Evolutionary conservation across 2,888 invertebrate genomes (phyloP).

Genomic region (Trichacis sp.): DNA sequence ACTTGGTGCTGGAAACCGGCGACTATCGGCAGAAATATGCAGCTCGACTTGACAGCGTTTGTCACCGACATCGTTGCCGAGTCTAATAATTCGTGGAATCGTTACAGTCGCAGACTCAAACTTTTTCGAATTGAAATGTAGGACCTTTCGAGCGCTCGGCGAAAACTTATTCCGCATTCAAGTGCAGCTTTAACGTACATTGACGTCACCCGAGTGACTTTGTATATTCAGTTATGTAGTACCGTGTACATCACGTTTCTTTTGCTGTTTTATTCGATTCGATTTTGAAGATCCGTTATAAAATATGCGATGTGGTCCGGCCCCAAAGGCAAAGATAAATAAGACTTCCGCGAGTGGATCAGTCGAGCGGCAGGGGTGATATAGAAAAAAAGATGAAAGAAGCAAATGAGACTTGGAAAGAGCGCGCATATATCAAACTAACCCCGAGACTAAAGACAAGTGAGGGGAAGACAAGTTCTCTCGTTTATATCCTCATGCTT

Average conservation of each 20-base stretch:
- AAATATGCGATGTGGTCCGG: slow-evolving; percentile 5
- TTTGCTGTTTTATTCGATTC: slow-evolving; percentile 1
- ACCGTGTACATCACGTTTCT: background rate
- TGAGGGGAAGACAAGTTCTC: slow-evolving; percentile 13
- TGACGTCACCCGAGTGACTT: background rate
- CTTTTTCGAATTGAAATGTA: too few relatives aligned
- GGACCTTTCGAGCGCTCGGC: too few relatives aligned
- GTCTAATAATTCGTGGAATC: too few relatives aligned
- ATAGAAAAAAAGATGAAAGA: slow-evolving; percentile 29
- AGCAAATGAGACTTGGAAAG: slow-evolving; percentile 27
- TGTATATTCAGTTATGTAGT: slow-evolving; percentile 5
- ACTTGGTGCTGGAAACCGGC: too few relatives aligned
- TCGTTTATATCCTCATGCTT: slow-evolving; percentile 17
- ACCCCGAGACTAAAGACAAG: slow-evolving; percentile 30
- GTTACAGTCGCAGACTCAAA: too few relatives aligned
- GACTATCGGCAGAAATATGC: too few relatives aligned
- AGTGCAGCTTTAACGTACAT: background rate
- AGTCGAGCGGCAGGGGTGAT: slow-evolving; percentile 10
- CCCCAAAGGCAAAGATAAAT: slow-evolving; percentile 43
- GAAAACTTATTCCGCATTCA: background rate
- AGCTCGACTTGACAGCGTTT: too few relatives aligned
- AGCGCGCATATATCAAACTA: slow-evolving; percentile 43
- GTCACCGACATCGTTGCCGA: too few relatives aligned
- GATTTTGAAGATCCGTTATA: slow-evolving; percentile 9
- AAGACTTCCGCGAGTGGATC: slow-evolving; percentile 24